These are phyloP conservation scores for Pygoscelis antarcticus DNA, from an alignment of 2,113 vertebrate genomes.

Conservation along the genomic window DNA sequence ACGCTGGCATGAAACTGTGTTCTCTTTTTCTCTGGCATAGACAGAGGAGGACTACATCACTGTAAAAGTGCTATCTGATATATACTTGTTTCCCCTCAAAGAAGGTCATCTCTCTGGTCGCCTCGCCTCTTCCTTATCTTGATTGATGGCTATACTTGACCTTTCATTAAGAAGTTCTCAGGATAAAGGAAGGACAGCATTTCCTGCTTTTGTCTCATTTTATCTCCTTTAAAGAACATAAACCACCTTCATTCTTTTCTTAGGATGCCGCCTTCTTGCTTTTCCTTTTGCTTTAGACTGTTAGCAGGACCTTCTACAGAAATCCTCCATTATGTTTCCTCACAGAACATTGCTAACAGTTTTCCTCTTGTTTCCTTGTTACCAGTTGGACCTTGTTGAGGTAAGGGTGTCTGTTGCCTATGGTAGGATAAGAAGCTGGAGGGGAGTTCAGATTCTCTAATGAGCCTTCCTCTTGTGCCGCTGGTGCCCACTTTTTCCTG, in stretches of 20 bases:
- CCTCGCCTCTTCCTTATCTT: slow-evolving; percentile 50
- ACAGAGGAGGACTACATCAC: background rate
- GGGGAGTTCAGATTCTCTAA: background rate
- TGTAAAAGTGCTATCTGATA: background rate
- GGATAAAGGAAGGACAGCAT: slow-evolving; percentile 72
- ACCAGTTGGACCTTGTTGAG: background rate
- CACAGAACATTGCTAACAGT: background rate
- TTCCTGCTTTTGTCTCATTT: slow-evolving; percentile 77
- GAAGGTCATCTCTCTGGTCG: slow-evolving; percentile 17
- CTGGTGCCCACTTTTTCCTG: slow-evolving; percentile 14
- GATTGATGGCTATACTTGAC: slow-evolving; percentile 71
- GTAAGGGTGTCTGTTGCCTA: background rate
- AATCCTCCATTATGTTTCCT: background rate
- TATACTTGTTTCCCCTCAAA: slow-evolving; percentile 26
- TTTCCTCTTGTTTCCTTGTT: slow-evolving; percentile 34
- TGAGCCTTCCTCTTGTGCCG: background rate
- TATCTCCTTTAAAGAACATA: slow-evolving; percentile 59
- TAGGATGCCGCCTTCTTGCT: background rate
- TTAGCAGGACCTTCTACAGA: background rate
- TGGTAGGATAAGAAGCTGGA: slow-evolving; percentile 24
- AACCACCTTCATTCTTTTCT: slow-evolving; percentile 30
- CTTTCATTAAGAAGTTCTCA: slow-evolving; percentile 54
- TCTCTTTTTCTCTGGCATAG: background rate
- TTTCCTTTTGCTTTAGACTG: background rate
- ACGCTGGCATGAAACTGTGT: background rate